A percentile compares a stretch with the other conserved stretches of the same genome.
Conservation (phyloP, 2,888 invertebrate species). For the Pammene aurita region DNA sequence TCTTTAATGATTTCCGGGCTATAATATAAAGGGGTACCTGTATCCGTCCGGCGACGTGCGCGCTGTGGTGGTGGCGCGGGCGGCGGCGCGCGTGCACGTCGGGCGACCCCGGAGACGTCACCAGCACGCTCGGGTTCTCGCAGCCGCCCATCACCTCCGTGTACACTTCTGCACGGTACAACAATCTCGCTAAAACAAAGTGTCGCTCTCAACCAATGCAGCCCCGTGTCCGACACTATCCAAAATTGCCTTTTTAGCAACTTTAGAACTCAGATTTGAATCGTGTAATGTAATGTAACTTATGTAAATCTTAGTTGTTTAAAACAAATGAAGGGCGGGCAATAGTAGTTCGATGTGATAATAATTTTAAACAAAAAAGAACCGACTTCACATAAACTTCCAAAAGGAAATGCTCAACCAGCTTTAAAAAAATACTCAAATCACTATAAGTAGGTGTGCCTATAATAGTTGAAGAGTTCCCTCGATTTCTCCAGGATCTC, state of each 20-base stretch:
- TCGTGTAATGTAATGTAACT: too few species aligned
- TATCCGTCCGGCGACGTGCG: slow-evolving; percentile 91
- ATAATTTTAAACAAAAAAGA: too few species aligned
- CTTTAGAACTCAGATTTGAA: neutral
- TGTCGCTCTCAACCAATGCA: slow-evolving; percentile 21
- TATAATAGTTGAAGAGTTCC: too few species aligned
- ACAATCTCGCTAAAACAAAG: slow-evolving; percentile 37
- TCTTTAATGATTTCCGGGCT: too few species aligned
- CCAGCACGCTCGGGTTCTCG: slow-evolving; percentile 95
- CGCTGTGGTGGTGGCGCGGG: slow-evolving; percentile 81
- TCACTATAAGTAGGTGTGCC: too few species aligned
- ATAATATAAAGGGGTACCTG: slow-evolving; percentile 84
- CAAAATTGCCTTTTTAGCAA: neutral
- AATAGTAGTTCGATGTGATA: too few species aligned
- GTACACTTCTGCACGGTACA: slow-evolving; percentile 83
- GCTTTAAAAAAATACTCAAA: too few species aligned
- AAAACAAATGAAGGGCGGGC: too few species aligned
- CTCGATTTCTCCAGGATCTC: too few species aligned
- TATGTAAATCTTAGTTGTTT: too few species aligned
- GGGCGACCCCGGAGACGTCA: slow-evolving; percentile 97
- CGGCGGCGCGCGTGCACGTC: slow-evolving; percentile 87
- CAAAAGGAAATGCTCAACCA: too few species aligned
- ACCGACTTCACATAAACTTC: too few species aligned
- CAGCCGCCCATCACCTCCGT: slow-evolving; percentile 83
- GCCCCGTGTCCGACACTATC: neutral